Evolutionary conservation across 2,113 vertebrate species (phyloP).

Genomic region (Heteronetta atricapilla): DNA sequence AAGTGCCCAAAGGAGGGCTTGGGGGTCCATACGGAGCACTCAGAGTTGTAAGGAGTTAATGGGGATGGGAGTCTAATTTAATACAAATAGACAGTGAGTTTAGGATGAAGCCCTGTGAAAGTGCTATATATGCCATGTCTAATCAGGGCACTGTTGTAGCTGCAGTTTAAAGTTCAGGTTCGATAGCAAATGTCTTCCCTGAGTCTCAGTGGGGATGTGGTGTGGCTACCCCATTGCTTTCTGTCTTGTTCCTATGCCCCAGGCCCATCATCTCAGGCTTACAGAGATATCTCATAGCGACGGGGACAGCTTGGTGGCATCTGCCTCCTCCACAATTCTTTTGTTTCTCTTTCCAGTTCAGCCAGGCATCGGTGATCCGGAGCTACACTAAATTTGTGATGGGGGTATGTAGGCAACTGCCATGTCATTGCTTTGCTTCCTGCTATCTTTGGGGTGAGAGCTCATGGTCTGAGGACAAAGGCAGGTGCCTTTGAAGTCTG

Average conservation of each 20-base stretch:
- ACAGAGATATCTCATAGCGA: neutral
- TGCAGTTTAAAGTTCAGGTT: neutral
- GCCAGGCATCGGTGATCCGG: constrained; percentile 86
- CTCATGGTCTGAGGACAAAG: neutral
- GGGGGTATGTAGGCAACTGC: constrained; percentile 78
- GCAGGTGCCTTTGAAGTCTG: neutral
- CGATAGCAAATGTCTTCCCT: neutral
- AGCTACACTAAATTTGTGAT: constrained; percentile 92
- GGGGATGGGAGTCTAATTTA: neutral
- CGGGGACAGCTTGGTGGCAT: neutral
- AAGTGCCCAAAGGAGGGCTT: neutral
- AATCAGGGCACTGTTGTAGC: neutral
- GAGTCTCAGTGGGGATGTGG: neutral
- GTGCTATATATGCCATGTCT: neutral
- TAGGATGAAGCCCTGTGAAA: neutral
- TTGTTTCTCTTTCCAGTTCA: constrained; percentile 80
- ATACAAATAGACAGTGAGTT: neutral
- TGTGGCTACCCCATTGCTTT: rapidly evolving
- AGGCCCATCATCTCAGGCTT: rapidly evolving
- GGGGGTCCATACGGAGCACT: neutral
- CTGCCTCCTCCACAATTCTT: neutral
- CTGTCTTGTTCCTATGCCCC: neutral
- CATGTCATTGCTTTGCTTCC: neutral
- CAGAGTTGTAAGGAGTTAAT: neutral
- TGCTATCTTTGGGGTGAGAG: neutral